These are phyloP conservation scores for Berghia stephanieae DNA, from an alignment of 1,140 invertebrate species.

Conservation along the genomic window DNA sequence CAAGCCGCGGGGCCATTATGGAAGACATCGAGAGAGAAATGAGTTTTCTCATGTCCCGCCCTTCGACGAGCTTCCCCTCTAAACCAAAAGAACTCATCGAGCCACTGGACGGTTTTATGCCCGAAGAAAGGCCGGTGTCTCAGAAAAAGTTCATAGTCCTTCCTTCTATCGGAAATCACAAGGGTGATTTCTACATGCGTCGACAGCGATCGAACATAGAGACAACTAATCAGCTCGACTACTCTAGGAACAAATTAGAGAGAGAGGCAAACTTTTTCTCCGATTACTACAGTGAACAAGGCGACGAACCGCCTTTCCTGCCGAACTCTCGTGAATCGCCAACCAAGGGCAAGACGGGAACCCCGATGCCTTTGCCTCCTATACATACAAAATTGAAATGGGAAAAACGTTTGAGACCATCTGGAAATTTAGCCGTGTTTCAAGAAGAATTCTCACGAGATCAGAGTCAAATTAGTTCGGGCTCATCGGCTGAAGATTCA, in stretches of 20 bases:
- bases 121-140: slow-evolving; percentile 31
- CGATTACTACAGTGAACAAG: slow-evolving; percentile 42
- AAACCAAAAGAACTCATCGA: slow-evolving; percentile 43
- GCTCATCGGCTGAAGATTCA: not conserved
- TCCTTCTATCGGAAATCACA: slow-evolving; percentile 41
- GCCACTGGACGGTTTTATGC: slow-evolving; percentile 37
- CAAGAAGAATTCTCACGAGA: not conserved
- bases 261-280: slow-evolving; percentile 53
- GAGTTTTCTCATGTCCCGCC: slow-evolving; percentile 1
- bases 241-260: slow-evolving; percentile 48
- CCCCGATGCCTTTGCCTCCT: not conserved
- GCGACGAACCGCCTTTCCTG: slow-evolving; percentile 22
- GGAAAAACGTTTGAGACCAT: not conserved
- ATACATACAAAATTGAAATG: not conserved
- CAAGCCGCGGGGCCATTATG: not conserved
- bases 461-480: not conserved
- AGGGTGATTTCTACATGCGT: not conserved
- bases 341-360: not conserved
- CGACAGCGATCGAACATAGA: slow-evolving; percentile 26
- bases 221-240: slow-evolving; percentile 49
- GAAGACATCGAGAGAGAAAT: not conserved
- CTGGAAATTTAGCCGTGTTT: not conserved
- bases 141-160: slow-evolving; percentile 52
- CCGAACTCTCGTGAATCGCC: not conserved
- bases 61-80: not conserved